Evolutionary conservation across 2,888 invertebrate species (phyloP).

Genomic region (Linyphia triangularis): DNA sequence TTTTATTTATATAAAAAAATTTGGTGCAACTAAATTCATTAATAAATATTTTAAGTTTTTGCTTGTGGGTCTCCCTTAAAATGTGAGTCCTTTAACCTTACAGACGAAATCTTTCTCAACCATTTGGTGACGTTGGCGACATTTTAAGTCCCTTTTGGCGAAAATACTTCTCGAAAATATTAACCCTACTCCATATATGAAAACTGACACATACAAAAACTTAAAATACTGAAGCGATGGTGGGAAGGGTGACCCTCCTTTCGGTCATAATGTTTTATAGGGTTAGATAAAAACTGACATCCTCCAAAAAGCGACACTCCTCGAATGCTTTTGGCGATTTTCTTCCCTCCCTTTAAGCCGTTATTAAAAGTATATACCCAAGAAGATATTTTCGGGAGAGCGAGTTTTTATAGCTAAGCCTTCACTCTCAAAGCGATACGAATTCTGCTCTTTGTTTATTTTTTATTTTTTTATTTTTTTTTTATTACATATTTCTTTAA

Average conservation of each 20-base stretch:
- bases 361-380: conserved; percentile 62
- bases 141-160: too few species aligned
- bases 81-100: too few species aligned
- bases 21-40: too few species aligned
- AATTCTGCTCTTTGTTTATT: conserved; percentile 50
- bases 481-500: conserved; percentile 25
- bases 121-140: too few species aligned
- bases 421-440: conserved; percentile 38
- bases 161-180: neutral
- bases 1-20: too few species aligned
- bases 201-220: conserved; percentile 67
- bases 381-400: conserved; percentile 46
- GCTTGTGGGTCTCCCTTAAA: too few species aligned
- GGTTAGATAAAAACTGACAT: conserved; percentile 64
- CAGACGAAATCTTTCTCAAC: too few species aligned
- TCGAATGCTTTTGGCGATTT: conserved; percentile 8
- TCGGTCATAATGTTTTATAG: conserved; percentile 70
- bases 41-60: too few species aligned
- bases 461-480: too few species aligned
- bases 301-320: conserved; percentile 30
- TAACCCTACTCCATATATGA: conserved; percentile 23
- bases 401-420: conserved; percentile 47
- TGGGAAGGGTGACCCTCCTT: conserved; percentile 5
- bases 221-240: conserved; percentile 48
- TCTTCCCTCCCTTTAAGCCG: conserved; percentile 44